Evolutionary conservation across 2,888 invertebrate species (phyloP), one percentile per base, ranked within the genome.

Genomic region (Tubulanus polymorphus): DNA sequence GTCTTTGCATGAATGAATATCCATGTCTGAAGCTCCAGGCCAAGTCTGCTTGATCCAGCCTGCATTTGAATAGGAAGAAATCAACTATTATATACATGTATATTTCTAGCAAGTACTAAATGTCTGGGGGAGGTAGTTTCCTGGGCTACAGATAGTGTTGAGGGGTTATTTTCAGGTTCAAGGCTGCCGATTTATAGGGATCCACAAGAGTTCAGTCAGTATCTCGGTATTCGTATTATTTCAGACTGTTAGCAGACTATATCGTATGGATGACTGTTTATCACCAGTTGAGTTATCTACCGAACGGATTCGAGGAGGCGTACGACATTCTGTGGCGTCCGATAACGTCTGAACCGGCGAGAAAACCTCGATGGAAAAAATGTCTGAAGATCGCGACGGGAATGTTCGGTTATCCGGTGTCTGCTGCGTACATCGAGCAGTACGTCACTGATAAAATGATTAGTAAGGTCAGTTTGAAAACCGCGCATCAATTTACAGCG

Each of bases 191-290:
- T n/a, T n/a, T n/a, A n/a, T n/a, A n/a, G n/a, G n/a, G n/a, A n/a
- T n/a, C n/a, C n/a, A n/a, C n/a, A n/a, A n/a, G n/a, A n/a, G n/a
- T 48, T 10, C 12, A 12, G 1, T 8, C 12, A 0, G 2, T 50
- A 10, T 51, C 26, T 6, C 37, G 26, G 18, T 48, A 20, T 10
- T 37, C 15, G 1, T 57, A n/a, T 46, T 27, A 29, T 51, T 52
- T 8, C 56, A 74, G 74, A 48, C 59, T 65, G 2, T 30, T 73
- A 23, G 68, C 70, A 26, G 71, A 71, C 60, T 73, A 71, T 56
- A 54, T 74, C 28, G 59, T 70, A 23, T 70, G 68, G 68, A 56
- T 61, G 15, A 29, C 64, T 28, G 47, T 72, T 10, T 55, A 62
- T 27, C 10, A 3, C 1, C 25, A 69, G 32, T 37, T 60, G 1